Percentiles rank a stretch among this genome's conserved stretches.
Evolutionary conservation across 2,113 vertebrate species (phyloP).

Genomic region (Copsychus sechellarum): DNA sequence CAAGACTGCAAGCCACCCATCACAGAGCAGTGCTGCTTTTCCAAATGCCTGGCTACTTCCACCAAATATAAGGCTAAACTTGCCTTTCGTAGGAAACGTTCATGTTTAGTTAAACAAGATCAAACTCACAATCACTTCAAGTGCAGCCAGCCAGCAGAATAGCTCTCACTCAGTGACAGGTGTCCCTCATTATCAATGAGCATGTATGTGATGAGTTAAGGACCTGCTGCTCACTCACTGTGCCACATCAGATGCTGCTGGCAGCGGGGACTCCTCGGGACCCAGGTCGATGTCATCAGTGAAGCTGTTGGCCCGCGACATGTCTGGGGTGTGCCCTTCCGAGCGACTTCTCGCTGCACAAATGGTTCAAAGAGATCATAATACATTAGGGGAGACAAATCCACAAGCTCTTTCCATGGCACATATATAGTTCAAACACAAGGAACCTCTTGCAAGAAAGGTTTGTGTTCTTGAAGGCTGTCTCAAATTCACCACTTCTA

Average conservation of each 20-base stretch:
- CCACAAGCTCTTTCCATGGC: neutral
- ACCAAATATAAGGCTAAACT: neutral
- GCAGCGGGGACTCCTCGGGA: constrained; percentile 76
- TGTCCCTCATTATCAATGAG: neutral
- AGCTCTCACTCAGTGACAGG: neutral
- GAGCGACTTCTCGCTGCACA: constrained; percentile 61
- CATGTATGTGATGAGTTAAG: neutral
- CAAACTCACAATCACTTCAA: neutral
- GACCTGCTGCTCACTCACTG: constrained; percentile 74
- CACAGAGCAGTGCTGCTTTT: neutral
- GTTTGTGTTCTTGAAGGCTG: neutral
- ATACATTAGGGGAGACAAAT: neutral
- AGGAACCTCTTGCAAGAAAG: neutral
- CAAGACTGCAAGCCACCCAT: neutral
- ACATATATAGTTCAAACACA: neutral
- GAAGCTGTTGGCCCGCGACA: constrained; percentile 80
- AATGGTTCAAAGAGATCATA: neutral
- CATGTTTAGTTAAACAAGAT: neutral
- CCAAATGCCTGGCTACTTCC: neutral
- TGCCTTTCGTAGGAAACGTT: neutral
- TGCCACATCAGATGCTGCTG: constrained; percentile 64
- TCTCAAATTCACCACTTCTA: neutral
- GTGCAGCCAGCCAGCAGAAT: neutral
- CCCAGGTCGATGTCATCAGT: constrained; percentile 79
- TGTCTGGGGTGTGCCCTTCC: constrained; percentile 67